Evolutionary conservation across 2,888 invertebrate genomes (phyloP).

Genomic region (Meiosimyza decipiens): DNA sequence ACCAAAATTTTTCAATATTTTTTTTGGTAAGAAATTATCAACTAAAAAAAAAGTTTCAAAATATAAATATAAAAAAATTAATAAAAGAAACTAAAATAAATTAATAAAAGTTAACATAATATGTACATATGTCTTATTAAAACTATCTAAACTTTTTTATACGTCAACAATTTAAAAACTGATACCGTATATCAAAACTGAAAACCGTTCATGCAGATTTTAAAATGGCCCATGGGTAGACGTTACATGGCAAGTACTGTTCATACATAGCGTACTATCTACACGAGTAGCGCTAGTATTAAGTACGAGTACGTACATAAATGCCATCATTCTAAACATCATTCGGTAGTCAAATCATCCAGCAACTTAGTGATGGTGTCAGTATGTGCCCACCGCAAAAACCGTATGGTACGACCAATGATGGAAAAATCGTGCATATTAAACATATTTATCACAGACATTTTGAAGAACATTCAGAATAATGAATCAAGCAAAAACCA

Average conservation of each 20-base stretch:
- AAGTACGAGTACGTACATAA: not conserved
- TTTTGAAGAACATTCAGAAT: not conserved
- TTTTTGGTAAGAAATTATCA: no score
- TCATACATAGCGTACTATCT: not conserved
- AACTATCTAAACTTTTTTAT: not conserved
- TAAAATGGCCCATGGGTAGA: slow-evolving; percentile 3
- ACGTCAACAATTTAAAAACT: slow-evolving; percentile 28
- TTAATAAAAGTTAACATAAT: no score
- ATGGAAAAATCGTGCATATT: slow-evolving; percentile 43
- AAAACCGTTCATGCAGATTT: not conserved
- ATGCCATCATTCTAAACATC: slow-evolving; percentile 20
- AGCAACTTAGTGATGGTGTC: slow-evolving; percentile 21
- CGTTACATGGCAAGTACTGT: not conserved
- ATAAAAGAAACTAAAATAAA: no score
- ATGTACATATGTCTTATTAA: no score
- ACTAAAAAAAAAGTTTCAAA: no score
- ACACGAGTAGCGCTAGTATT: no score
- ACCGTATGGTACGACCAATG: slow-evolving; percentile 20
- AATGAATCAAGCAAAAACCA: no score
- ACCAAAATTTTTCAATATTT: no score
- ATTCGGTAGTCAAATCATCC: slow-evolving; percentile 37
- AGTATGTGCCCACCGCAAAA: not conserved
- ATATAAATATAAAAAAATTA: no score
- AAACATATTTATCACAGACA: slow-evolving; percentile 51
- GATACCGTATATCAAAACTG: slow-evolving; percentile 12